Evolutionary conservation across 2,797 vertebrate genomes (phyloP).

Genomic region (Serranus cabrilla): DNA sequence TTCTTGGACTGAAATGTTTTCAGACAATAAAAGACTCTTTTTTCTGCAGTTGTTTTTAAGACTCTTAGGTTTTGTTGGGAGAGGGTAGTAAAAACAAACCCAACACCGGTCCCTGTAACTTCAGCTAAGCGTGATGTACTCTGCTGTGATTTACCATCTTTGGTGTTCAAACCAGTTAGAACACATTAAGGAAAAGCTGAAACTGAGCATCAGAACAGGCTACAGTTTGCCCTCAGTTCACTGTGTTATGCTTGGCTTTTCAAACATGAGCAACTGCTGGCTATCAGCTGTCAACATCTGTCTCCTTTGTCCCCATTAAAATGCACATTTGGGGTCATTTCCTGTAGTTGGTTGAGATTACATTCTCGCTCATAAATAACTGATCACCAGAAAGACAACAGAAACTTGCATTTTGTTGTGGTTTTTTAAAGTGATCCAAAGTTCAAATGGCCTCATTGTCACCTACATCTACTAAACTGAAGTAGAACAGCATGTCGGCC

Average conservation of each 20-base stretch:
- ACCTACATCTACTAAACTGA: not conserved
- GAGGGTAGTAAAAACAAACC: constrained; percentile 44
- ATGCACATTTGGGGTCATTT: constrained; percentile 39
- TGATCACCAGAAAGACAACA: constrained; percentile 11
- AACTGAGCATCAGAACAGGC: constrained; percentile 45
- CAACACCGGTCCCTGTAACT: constrained; percentile 20
- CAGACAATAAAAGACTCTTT: constrained; percentile 13
- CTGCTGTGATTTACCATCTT: constrained; percentile 39
- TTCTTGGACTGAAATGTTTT: constrained; percentile 7
- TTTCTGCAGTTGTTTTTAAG: constrained; percentile 6
- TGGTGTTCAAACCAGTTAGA: constrained; percentile 38
- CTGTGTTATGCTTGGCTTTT: constrained; percentile 48
- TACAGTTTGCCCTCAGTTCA: constrained; percentile 40
- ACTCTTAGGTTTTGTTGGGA: constrained; percentile 31
- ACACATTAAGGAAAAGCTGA: constrained; percentile 36
- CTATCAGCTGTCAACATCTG: constrained; percentile 50
- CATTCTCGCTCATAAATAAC: constrained; percentile 9
- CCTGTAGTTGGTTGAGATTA: constrained; percentile 16
- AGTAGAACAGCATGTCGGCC: constrained; percentile 20
- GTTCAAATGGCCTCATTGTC: constrained; percentile 20
- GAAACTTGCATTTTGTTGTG: constrained; percentile 4
- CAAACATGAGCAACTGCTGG: constrained; percentile 37
- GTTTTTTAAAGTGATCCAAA: constrained; percentile 14
- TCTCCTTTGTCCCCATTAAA: constrained; percentile 36
- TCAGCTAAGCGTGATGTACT: constrained; percentile 22